phyloP scores from a whole-genome alignment of 1,140 invertebrate species.

The Samia ricini region DNA sequence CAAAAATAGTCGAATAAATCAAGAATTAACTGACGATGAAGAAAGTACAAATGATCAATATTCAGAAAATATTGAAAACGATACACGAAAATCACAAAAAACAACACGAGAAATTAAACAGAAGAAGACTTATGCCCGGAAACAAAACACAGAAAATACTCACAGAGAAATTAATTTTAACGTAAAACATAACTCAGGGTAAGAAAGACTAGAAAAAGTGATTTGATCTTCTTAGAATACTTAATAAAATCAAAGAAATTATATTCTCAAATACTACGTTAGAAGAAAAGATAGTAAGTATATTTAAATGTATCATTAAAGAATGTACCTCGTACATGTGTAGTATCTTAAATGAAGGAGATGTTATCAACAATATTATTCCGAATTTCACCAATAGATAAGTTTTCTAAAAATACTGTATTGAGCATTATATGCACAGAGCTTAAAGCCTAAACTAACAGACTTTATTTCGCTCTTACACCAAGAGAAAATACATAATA shows the following conservation, averaged over 20 bases:
- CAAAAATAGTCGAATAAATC: too few species aligned
- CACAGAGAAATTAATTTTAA: too few species aligned
- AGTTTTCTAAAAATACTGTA: neutral
- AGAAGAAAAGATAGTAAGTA: too few species aligned
- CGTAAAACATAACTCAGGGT: too few species aligned
- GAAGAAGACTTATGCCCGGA: too few species aligned
- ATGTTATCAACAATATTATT: neutral
- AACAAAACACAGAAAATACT: too few species aligned
- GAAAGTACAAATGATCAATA: too few species aligned
- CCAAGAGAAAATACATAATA: constrained; percentile 13
- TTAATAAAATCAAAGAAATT: neutral
- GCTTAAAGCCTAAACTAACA: constrained; percentile 7
- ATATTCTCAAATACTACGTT: neutral
- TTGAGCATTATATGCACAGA: constrained; percentile 2
- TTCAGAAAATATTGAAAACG: too few species aligned
- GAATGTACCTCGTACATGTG: neutral
- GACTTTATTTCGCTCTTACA: constrained; percentile 1
- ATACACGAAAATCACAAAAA: too few species aligned
- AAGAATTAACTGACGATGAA: too few species aligned
- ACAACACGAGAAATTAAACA: too few species aligned
- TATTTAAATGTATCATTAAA: neutral
- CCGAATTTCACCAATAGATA: neutral
- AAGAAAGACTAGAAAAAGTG: neutral
- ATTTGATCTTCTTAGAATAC: neutral
- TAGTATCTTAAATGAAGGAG: neutral